A percentile compares a stretch with the other conserved stretches of the same genome.
These are phyloP conservation scores for Lepidurus apus DNA, from an alignment of 1,140 invertebrate species.

Conservation along the genomic window DNA sequence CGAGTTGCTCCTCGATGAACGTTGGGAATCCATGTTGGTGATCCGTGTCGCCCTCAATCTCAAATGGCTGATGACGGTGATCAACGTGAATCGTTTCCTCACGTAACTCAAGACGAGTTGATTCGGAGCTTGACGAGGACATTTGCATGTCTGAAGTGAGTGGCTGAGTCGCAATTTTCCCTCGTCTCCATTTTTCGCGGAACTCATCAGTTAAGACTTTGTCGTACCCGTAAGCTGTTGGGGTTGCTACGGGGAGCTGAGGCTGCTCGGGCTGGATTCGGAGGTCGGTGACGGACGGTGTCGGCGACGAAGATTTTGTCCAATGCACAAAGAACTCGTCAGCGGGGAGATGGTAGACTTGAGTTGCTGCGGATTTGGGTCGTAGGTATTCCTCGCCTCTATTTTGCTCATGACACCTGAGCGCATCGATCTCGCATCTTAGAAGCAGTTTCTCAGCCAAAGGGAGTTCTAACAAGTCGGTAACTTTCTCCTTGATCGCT, in stretches of 20 bases:
- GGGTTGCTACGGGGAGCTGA: not conserved
- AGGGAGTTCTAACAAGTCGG: slow-evolving; percentile 18
- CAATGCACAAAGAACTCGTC: not conserved
- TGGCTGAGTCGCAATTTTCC: not conserved
- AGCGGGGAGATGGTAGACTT: not conserved
- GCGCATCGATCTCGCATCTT: not conserved
- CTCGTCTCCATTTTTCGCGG: not conserved
- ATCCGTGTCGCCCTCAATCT: not conserved
- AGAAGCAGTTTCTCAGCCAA: not conserved
- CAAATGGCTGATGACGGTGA: not conserved
- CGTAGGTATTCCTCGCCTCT: not conserved
- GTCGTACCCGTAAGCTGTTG: not conserved
- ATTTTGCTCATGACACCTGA: not conserved
- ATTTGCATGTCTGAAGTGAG: not conserved
- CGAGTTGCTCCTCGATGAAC: not conserved
- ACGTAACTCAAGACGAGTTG: not conserved
- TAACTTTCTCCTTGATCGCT: slow-evolving; percentile 3
- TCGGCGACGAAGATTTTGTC: not conserved
- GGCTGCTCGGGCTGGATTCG: not conserved
- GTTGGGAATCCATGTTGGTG: not conserved
- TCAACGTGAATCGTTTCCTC: not conserved
- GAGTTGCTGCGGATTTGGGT: not conserved
- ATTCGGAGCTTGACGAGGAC: not conserved
- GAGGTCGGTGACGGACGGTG: not conserved
- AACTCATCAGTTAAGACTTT: not conserved